Evolutionary conservation across 2,888 invertebrate species (phyloP).

Genomic region (Drosophila pullipes): DNA sequence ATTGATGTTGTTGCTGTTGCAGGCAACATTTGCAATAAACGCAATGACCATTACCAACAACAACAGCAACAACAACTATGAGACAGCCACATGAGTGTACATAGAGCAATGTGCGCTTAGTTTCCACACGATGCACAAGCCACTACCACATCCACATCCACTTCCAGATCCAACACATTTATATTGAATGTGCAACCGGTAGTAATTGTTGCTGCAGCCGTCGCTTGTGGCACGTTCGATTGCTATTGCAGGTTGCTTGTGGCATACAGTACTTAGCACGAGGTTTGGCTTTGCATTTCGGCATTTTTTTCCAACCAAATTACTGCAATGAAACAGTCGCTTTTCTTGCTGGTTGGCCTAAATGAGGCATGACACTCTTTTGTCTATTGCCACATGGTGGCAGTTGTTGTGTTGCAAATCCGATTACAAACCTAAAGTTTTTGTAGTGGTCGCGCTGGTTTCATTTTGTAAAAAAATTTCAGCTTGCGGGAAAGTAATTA

Average conservation of each 20-base stretch:
- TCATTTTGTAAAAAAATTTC: background rate
- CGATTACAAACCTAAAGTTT: background rate
- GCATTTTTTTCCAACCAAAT: constrained; percentile 13
- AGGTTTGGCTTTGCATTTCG: constrained; percentile 16
- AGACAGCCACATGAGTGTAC: constrained; percentile 46
- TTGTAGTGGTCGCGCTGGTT: background rate
- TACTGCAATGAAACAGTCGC: constrained; percentile 23
- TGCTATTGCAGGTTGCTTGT: constrained; percentile 32
- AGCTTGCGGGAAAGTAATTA: background rate
- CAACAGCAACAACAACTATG: constrained; percentile 31
- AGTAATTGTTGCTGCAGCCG: constrained; percentile 48
- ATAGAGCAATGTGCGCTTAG: constrained; percentile 53
- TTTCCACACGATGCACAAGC: constrained; percentile 43
- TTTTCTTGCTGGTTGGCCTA: constrained; percentile 39
- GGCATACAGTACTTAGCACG: constrained; percentile 6
- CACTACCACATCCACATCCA: constrained; percentile 38
- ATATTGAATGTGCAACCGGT: constrained; percentile 48
- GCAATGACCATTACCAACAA: constrained; percentile 68
- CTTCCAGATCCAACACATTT: constrained; percentile 6
- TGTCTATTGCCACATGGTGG: constrained; percentile 20
- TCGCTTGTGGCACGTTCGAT: constrained; percentile 26
- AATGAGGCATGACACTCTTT: constrained; percentile 47
- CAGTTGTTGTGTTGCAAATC: constrained; percentile 27
- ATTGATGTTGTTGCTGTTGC: constrained; percentile 63
- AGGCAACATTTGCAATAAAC: constrained; percentile 70